Evolutionary conservation across 2,888 invertebrate species (phyloP), one percentile per base, ranked within the genome.

Genomic region (Therioaphis trifolii): DNA sequence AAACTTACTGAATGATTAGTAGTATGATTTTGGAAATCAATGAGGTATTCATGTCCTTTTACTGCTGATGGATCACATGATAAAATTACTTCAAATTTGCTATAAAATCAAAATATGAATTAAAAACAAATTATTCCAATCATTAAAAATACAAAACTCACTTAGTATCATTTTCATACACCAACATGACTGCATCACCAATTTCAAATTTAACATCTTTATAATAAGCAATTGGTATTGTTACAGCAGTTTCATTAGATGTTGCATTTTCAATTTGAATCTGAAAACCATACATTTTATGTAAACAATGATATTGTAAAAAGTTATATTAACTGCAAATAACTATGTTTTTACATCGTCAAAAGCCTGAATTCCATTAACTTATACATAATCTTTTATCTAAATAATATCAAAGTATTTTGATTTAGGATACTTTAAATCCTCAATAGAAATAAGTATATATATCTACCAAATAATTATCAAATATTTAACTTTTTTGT

Each of bases 31-130:
- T 35, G 7, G 24, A 74, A 82, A 63, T 52, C 24, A n/a, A 40
- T 43, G 15, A 82, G 21, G 15, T 21, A 63, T 82, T 82, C 82
- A 7, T 82, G 72, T 49, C 82, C 82, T 21, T 18, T 40, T 35
- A n/a, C 27, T 52, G 52, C 74, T 5, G 35, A 82, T 24, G 29
- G 35, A 74, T 82, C 49, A 63, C 82, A 82, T 4, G 66, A 74
- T 40, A 82, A 74, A 74, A 72, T 72, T 18, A 74, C 82, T 58
- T 82, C 63, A 52, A 82, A 74, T 40, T 35, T 9, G 15, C 82
- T 82, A 63, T 0, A 74, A 63, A 63, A 29, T 12, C n/a, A 40
- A 14, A 68, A 11, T 18, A 63, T 63, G 4, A 63, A 18, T 3
- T 40, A 52, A 14, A 66, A 15, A 24, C 2, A 40, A 14, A 40